Conservation (phyloP, 2,797 vertebrate species). For the Eutrigla gurnardus region DNA sequence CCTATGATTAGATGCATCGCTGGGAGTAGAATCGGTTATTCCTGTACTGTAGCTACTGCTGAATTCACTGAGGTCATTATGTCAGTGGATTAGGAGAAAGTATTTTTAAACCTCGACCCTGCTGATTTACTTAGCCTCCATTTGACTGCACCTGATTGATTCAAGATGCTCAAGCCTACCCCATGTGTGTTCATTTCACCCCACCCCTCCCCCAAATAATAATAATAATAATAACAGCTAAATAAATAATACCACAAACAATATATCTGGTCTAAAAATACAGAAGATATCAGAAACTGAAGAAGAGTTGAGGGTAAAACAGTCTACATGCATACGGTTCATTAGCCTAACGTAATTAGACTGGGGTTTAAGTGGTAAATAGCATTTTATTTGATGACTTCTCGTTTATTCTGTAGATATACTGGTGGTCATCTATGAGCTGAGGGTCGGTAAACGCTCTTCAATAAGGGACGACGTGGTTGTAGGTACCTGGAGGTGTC, state of each 20-base stretch:
- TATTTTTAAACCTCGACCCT: not conserved
- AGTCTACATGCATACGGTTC: not conserved
- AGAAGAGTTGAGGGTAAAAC: not conserved
- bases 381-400: not conserved
- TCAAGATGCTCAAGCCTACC: not conserved
- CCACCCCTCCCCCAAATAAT: not conserved
- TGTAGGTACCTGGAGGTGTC: conserved; percentile 71
- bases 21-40: not conserved
- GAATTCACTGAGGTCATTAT: conserved; percentile 5
- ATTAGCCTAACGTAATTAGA: not conserved
- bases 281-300: not conserved
- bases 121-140: not conserved
- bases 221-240: not conserved
- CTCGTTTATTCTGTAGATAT: not conserved
- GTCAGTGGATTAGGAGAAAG: not conserved
- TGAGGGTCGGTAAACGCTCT: not conserved
- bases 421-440: not conserved
- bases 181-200: not conserved
- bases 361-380: not conserved
- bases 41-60: not conserved
- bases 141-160: not conserved
- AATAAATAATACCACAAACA: not conserved
- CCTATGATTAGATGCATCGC: conserved; percentile 1
- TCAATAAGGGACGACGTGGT: not conserved
- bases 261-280: not conserved